Evolutionary conservation across 2,888 invertebrate species (phyloP).

Genomic region (Drosophila setosimentum): DNA sequence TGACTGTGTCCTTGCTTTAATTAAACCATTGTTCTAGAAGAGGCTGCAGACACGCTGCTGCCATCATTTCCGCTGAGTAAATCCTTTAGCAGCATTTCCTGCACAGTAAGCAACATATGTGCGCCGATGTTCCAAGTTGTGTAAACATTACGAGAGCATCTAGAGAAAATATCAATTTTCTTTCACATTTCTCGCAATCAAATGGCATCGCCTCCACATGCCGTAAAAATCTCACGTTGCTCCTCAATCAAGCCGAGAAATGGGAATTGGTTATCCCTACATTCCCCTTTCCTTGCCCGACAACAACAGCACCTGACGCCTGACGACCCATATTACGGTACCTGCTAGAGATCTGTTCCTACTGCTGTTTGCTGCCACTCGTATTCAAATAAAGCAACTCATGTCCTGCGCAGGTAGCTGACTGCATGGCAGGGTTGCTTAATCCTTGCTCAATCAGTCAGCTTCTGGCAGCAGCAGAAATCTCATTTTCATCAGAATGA

Average conservation of each 20-base stretch:
- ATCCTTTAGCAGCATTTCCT: conserved; percentile 62
- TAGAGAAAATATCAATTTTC: conserved; percentile 59
- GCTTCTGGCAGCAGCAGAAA: conserved; percentile 46
- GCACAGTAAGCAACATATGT: conserved; percentile 59
- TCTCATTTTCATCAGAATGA: conserved; percentile 77
- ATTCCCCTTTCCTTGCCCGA: conserved; percentile 26
- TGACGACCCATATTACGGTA: conserved; percentile 32
- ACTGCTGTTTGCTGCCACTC: conserved; percentile 28
- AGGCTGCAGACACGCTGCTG: conserved; percentile 15
- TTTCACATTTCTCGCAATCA: conserved; percentile 70
- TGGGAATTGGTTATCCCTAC: conserved; percentile 30
- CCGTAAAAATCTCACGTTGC: conserved; percentile 52
- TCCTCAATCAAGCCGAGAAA: conserved; percentile 43
- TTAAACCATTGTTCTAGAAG: conserved; percentile 63
- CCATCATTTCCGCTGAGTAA: conserved; percentile 53
- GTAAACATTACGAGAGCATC: conserved; percentile 32
- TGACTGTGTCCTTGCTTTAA: conserved; percentile 75
- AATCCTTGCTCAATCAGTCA: conserved; percentile 73
- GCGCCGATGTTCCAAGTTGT: conserved; percentile 20
- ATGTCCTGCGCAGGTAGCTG: conserved; percentile 56
- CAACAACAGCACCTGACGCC: conserved; percentile 60
- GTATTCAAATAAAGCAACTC: conserved; percentile 76
- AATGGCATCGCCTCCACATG: conserved; percentile 52
- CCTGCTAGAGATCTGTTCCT: conserved; percentile 35
- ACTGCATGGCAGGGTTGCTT: conserved; percentile 34